Percentiles rank a stretch among this genome's conserved stretches.
Conservation (phyloP, 2,888 invertebrate genomes). For the Octodonta nipae region DNA sequence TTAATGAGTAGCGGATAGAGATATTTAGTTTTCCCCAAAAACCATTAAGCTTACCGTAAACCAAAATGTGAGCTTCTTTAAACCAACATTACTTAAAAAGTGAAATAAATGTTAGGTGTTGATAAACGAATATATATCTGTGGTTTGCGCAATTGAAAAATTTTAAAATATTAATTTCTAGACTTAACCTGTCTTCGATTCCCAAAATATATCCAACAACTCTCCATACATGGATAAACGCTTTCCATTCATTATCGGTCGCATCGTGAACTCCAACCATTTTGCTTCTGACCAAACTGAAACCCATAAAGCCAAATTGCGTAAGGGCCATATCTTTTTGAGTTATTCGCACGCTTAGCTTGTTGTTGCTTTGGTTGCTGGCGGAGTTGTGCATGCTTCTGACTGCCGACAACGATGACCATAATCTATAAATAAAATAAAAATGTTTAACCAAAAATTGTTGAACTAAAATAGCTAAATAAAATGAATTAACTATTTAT, state of each 20-base stretch:
- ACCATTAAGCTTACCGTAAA: too few relatives aligned
- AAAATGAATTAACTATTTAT: too few relatives aligned
- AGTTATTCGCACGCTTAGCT: constrained; percentile 46
- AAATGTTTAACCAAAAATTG: too few relatives aligned
- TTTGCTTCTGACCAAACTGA: constrained; percentile 48
- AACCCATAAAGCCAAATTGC: constrained; percentile 78
- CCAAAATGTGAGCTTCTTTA: too few relatives aligned
- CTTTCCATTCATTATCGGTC: constrained; percentile 51
- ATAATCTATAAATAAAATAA: constrained; percentile 39
- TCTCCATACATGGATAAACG: constrained; percentile 71
- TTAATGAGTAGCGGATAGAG: too few relatives aligned
- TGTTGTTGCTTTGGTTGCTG: constrained; percentile 29
- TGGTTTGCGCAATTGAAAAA: too few relatives aligned
- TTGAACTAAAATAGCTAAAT: too few relatives aligned
- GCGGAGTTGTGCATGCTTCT: constrained; percentile 53
- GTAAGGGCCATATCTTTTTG: constrained; percentile 78
- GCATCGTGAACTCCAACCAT: constrained; percentile 51
- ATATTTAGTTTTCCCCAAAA: too few relatives aligned
- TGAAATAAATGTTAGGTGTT: too few relatives aligned
- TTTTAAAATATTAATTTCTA: too few relatives aligned
- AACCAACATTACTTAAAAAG: too few relatives aligned
- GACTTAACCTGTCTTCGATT: constrained; percentile 57
- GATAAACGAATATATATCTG: neutral
- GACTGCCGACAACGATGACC: constrained; percentile 55
- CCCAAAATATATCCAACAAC: constrained; percentile 70